phyloP scores from a whole-genome alignment of 2,888 invertebrate genomes.

The Oscheius myriophilus region DNA sequence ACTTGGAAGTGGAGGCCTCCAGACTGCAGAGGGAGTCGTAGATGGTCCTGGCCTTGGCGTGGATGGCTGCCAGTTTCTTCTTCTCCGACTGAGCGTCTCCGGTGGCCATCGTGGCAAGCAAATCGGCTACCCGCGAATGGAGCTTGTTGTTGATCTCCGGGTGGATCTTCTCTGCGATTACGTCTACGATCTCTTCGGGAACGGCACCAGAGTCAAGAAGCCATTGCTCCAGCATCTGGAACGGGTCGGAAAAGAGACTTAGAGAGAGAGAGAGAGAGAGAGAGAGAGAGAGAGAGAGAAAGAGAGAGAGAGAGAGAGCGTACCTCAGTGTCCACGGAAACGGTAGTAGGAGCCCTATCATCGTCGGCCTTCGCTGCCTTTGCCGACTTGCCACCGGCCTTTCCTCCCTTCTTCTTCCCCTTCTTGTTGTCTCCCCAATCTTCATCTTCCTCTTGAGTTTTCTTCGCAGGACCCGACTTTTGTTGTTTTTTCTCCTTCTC shows the following conservation, averaged over 20 bases:
- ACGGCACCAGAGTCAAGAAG: slow-evolving; percentile 29
- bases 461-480: slow-evolving; percentile 29
- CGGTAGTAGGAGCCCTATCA: slow-evolving; percentile 11
- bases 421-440: slow-evolving; percentile 58
- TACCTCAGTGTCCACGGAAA: neutral
- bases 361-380: slow-evolving; percentile 31
- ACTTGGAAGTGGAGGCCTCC: slow-evolving; percentile 44
- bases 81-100: slow-evolving; percentile 41
- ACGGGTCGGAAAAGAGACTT: neutral
- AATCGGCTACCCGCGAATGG: slow-evolving; percentile 26
- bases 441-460: slow-evolving; percentile 39
- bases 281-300: neutral
- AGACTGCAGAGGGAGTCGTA: slow-evolving; percentile 57
- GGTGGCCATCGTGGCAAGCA: slow-evolving; percentile 36
- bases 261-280: neutral
- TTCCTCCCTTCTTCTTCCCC: slow-evolving; percentile 49
- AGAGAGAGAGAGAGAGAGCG: neutral
- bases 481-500: slow-evolving; percentile 52
- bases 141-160: slow-evolving; percentile 24
- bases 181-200: slow-evolving; percentile 42
- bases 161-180: slow-evolving; percentile 33
- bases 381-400: slow-evolving; percentile 33
- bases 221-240: slow-evolving; percentile 38
- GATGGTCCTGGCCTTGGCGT: slow-evolving; percentile 39
- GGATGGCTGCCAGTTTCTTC: slow-evolving; percentile 44